Percentiles rank a stretch among this genome's conserved stretches.
Conservation (phyloP, 2,113 vertebrate species). For the Thalassarche chlororhynchos region DNA sequence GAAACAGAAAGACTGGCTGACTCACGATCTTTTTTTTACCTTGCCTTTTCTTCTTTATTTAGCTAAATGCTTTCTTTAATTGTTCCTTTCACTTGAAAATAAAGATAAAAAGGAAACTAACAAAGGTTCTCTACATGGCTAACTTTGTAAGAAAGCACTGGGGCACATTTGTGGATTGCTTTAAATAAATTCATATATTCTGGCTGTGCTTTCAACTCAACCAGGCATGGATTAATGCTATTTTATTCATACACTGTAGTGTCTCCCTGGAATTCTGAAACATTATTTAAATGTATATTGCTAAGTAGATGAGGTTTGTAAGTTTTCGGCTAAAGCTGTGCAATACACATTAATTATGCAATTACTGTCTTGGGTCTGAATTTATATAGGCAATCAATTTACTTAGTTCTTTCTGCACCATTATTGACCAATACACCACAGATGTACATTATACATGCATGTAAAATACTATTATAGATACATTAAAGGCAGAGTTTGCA, state of each 20-base stretch:
- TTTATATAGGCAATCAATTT: constrained; percentile 9
- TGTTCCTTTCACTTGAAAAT: constrained; percentile 34
- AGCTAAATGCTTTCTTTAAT: constrained; percentile 51
- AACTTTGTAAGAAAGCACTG: constrained; percentile 16
- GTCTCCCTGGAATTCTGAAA: constrained; percentile 44
- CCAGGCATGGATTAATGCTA: constrained; percentile 25
- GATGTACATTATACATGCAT: not conserved
- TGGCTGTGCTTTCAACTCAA: constrained; percentile 17
- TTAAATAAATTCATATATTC: constrained; percentile 48
- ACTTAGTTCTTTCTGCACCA: not conserved
- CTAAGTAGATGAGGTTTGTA: constrained; percentile 43
- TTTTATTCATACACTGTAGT: constrained; percentile 25
- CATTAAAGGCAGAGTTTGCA: not conserved
- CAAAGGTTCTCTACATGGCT: constrained; percentile 26
- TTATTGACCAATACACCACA: constrained; percentile 5
- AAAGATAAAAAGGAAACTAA: constrained; percentile 37
- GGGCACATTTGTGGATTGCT: not conserved
- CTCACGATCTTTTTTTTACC: not conserved
- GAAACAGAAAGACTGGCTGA: constrained; percentile 25
- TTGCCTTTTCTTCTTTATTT: constrained; percentile 53
- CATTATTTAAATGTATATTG: constrained; percentile 47
- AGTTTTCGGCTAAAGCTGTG: not conserved
- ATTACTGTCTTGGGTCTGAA: constrained; percentile 30
- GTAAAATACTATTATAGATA: not conserved
- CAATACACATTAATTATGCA: constrained; percentile 51